Conservation (phyloP, 2,888 invertebrate genomes). For the Siphlonurus alternatus region DNA sequence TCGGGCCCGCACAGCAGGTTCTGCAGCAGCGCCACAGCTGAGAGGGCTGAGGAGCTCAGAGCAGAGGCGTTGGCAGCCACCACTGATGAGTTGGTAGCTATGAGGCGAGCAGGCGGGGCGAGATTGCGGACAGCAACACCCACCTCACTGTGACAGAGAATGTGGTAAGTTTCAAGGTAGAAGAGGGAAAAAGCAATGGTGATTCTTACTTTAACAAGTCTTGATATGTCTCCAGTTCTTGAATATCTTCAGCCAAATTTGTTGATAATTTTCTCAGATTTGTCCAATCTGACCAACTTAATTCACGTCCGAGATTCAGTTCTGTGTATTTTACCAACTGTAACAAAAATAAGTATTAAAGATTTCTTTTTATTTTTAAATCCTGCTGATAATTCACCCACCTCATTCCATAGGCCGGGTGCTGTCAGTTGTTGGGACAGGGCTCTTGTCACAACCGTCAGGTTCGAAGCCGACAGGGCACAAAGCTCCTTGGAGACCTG, state of each 20-base stretch:
- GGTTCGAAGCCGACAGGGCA: not conserved
- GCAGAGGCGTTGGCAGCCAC: not conserved
- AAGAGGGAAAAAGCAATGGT: not conserved
- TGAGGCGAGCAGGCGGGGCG: not conserved
- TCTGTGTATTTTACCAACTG: slow-evolving; percentile 10
- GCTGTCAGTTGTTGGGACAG: not conserved
- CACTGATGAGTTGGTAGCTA: not conserved
- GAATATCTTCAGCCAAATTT: slow-evolving; percentile 8
- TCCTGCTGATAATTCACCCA: not conserved
- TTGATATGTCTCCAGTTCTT: slow-evolving; percentile 10
- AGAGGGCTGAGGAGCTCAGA: not conserved
- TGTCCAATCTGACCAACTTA: slow-evolving; percentile 12
- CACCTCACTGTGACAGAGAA: not conserved
- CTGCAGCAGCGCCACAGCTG: slow-evolving; percentile 4
- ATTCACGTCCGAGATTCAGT: slow-evolving; percentile 12
- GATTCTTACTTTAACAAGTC: slow-evolving; percentile 10
- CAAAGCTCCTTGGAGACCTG: not conserved
- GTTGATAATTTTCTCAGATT: slow-evolving; percentile 9
- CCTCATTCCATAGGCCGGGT: not conserved
- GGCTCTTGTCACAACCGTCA: not conserved
- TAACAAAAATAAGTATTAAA: slow-evolving; percentile 2
- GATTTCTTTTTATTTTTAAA: not conserved
- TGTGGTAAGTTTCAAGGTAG: not conserved
- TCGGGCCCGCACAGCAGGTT: slow-evolving; percentile 10
- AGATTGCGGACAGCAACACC: not conserved